Evolutionary conservation across 2,113 vertebrate genomes (phyloP).

Genomic region (Calypte anna): DNA sequence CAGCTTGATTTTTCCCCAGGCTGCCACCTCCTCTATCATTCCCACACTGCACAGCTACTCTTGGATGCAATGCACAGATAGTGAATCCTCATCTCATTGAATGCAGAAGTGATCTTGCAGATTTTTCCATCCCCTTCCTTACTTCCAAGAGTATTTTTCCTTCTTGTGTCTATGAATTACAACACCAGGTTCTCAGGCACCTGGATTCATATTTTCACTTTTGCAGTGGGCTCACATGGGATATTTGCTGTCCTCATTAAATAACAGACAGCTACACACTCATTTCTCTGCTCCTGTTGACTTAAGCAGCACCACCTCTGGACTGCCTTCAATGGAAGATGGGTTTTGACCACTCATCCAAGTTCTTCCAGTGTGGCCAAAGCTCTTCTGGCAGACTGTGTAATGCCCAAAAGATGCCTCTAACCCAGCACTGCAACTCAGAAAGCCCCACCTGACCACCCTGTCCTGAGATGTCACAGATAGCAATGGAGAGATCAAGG

Average conservation of each 20-base stretch:
- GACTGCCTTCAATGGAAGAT: background rate
- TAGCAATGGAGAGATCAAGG: background rate
- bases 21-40: background rate
- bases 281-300: background rate
- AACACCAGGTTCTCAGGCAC: background rate
- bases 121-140: background rate
- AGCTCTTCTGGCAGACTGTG: background rate
- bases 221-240: background rate
- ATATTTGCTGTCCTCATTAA: background rate
- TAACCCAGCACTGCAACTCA: background rate
- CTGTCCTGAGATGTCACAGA: background rate
- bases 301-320: background rate
- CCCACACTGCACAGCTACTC: background rate
- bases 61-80: background rate
- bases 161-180: background rate
- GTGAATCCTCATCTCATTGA: rapidly evolving
- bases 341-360: background rate
- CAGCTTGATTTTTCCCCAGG: background rate
- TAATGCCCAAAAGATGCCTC: background rate
- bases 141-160: background rate
- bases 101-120: background rate
- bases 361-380: background rate
- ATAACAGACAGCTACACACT: background rate
- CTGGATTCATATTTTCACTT: background rate
- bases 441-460: background rate